Base-by-base conservation (phyloP, 1,140 invertebrate genomes). In the Caenorhabditis inopinata region DNA sequence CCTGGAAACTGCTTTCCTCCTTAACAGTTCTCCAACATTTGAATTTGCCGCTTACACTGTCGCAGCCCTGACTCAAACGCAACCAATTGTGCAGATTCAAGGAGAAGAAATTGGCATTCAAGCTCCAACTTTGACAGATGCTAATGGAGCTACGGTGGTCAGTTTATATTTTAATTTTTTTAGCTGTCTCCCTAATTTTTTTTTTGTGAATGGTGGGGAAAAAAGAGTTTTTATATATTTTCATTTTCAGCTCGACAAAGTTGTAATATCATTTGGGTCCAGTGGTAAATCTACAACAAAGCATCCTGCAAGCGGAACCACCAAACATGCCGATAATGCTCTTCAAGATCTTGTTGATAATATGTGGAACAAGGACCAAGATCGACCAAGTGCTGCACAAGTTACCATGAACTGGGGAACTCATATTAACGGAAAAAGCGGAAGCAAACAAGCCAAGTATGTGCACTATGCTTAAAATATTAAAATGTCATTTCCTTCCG, bases 361-460 rank as follows among this genome's bases (percentile, higher is more conserved):
- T n/a, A 86, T 85, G 85, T 84, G 79, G 76, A 45, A 27, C 16
- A 83, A 84, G 5, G 85, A 85, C 45, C 47, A 48, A 9, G 84
- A 83, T 62, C 42, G 68, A 62, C 86, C 76, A 58, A 78, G 12
- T 32, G 51, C 51, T 11, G 9, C 32, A n/a, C 49, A 80, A 73
- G 35, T 48, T 29, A 82, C 47, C 21, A 42, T 83, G n/a, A 45
- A 75, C 47, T 84, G 76, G 76, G 53, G 77, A 27, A 48, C 53
- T 21, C 18, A 85, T 1, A 47, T 83, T 5, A 53, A 18, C 29
- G 74, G 76, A 27, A 79, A 84, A 16, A 49, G 32, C 9, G 75
- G 82, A 58, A 46, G 38, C 29, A 84, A 77, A 12, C 25, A 48
- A 48, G 29, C 47, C 47, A 32, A 47, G 47, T 75, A 45, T 2